Evolutionary conservation across 2,113 vertebrate genomes (phyloP).

Genomic region (Fukomys damarensis): DNA sequence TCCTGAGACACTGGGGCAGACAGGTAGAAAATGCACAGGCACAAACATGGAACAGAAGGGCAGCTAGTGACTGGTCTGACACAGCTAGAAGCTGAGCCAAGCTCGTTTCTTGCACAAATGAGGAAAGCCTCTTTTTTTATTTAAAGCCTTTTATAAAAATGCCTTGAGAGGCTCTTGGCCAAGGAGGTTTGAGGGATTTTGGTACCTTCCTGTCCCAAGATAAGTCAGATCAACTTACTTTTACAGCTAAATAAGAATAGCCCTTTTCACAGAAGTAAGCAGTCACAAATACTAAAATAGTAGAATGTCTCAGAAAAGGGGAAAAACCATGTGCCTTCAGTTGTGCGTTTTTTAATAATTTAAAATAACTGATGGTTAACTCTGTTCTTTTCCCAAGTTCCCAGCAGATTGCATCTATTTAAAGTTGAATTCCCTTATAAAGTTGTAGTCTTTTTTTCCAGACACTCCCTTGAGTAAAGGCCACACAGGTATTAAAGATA

Average conservation of each 20-base stretch:
- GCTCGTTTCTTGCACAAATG: not conserved
- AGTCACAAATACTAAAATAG: slow-evolving; percentile 3
- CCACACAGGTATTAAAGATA: not conserved
- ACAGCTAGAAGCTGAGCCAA: not conserved
- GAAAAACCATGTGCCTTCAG: not conserved
- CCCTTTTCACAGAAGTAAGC: not conserved
- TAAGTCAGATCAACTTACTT: not conserved
- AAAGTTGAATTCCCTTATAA: not conserved
- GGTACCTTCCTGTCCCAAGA: not conserved
- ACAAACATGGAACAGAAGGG: rapidly evolving
- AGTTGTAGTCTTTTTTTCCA: not conserved
- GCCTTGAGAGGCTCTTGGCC: not conserved
- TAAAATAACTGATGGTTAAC: not conserved
- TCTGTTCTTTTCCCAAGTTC: not conserved
- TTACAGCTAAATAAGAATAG: slow-evolving; percentile 1
- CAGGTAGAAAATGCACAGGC: not conserved
- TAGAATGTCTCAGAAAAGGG: not conserved
- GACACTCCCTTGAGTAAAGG: not conserved
- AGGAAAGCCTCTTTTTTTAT: not conserved
- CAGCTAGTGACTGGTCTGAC: not conserved
- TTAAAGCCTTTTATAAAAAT: not conserved
- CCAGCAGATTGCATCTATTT: not conserved
- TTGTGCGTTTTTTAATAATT: slow-evolving; percentile 26
- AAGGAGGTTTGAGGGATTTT: not conserved
- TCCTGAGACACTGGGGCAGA: not conserved